These are phyloP conservation scores for Grapholita molesta DNA, from an alignment of 1,140 invertebrate species.

Conservation along the genomic window DNA sequence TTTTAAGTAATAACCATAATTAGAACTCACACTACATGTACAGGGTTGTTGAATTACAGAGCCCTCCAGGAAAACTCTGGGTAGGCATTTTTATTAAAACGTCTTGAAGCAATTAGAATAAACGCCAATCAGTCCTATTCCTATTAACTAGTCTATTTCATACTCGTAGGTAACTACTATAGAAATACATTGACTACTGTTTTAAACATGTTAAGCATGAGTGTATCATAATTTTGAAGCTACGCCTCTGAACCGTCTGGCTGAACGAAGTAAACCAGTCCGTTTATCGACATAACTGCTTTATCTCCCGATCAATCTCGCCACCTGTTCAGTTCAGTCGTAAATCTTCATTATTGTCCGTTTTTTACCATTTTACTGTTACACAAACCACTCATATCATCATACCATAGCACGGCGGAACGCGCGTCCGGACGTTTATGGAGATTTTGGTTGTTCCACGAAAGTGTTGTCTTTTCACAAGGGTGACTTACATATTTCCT, in stretches of 20 bases:
- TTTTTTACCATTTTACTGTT: constrained; percentile 63
- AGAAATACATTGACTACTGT: background rate
- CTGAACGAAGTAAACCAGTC: constrained; percentile 29
- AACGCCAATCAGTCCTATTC: too few species aligned
- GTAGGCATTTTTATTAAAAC: too few species aligned
- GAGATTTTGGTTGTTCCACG: background rate
- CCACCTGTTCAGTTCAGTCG: constrained; percentile 50
- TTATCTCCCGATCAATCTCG: constrained; percentile 59
- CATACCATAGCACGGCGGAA: constrained; percentile 29
- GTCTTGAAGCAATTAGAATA: too few species aligned
- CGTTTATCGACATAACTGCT: constrained; percentile 32
- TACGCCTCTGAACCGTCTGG: background rate
- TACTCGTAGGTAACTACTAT: too few species aligned
- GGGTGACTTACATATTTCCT: too few species aligned
- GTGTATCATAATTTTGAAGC: background rate
- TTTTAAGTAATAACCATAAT: background rate
- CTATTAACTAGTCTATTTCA: too few species aligned
- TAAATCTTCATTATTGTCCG: constrained; percentile 64
- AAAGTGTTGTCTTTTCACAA: background rate
- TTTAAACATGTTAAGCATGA: background rate
- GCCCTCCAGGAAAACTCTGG: too few species aligned
- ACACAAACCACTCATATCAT: constrained; percentile 37
- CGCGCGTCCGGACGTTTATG: background rate
- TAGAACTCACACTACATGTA: too few species aligned
- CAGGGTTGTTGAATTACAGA: too few species aligned